These are phyloP conservation scores for Rhinichthys osculus DNA, from an alignment of 2,797 vertebrate species.

Conservation along the genomic window DNA sequence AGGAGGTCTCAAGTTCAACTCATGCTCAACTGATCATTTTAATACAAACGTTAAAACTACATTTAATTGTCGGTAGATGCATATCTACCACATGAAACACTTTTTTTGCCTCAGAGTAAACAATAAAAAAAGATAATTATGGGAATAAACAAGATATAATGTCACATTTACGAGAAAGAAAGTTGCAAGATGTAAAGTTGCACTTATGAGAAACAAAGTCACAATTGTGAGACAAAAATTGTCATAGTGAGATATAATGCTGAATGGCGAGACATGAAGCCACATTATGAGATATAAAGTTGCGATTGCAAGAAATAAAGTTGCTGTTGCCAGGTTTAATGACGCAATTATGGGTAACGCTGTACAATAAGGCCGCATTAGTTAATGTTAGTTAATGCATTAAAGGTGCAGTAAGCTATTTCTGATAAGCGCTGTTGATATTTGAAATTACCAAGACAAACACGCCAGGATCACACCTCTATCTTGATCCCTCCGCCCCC, in stretches of 20 bases:
- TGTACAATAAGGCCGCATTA: not conserved
- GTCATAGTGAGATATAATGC: not conserved
- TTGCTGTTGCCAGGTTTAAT: not conserved
- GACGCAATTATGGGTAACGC: not conserved
- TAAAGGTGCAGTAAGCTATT: not conserved
- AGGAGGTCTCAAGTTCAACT: slow-evolving; percentile 7
- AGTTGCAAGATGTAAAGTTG: not conserved
- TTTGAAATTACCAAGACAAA: too few species aligned
- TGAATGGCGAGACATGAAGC: not conserved
- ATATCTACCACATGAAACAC: not conserved
- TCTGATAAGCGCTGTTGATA: not conserved
- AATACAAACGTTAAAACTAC: not conserved
- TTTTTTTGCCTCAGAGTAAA: not conserved
- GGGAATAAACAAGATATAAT: not conserved
- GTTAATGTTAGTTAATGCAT: not conserved
- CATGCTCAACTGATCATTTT: not conserved
- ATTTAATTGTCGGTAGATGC: not conserved
- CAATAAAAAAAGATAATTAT: not conserved
- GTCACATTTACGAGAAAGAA: not conserved
- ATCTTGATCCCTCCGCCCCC: too few species aligned
- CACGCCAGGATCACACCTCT: too few species aligned
- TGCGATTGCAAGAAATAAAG: too few species aligned
- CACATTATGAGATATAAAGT: not conserved
- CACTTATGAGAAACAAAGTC: too few species aligned
- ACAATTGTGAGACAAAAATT: not conserved